A percentile compares a stretch with the other conserved stretches of the same genome.
Conservation (phyloP, 2,113 vertebrate species). For the Oostethus manadensis region DNA sequence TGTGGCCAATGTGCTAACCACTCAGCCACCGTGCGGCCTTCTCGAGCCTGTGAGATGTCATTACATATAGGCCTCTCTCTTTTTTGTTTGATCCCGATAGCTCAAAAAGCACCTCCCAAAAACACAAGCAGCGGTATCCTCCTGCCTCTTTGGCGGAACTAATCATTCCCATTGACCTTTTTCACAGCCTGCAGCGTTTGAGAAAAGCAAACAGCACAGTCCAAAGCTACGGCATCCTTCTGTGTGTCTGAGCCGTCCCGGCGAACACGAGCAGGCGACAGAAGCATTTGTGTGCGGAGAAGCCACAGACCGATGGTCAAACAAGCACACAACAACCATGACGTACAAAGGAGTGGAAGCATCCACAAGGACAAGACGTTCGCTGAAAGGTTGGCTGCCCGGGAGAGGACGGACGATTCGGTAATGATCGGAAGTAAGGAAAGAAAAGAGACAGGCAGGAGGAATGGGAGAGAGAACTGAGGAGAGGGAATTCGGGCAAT, state of each 20-base stretch:
- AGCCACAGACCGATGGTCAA: constrained; percentile 41
- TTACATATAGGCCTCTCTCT: no score
- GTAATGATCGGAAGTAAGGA: constrained; percentile 4
- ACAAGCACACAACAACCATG: constrained; percentile 40
- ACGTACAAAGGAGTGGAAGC: constrained; percentile 44
- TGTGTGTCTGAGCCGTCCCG: not conserved
- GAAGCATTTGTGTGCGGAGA: constrained; percentile 58
- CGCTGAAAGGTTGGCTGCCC: constrained; percentile 34
- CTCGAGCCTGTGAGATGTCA: no score
- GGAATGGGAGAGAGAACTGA: constrained; percentile 47
- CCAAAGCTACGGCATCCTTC: not conserved
- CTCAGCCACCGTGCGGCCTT: no score
- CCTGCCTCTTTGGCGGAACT: not conserved
- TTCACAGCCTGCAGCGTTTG: not conserved
- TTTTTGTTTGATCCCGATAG: not conserved
- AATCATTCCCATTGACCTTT: not conserved
- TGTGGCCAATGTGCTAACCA: no score
- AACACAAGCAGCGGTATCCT: no score
- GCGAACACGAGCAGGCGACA: constrained; percentile 30
- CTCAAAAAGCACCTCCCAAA: not conserved
- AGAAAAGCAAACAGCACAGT: not conserved
- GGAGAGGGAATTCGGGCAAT: constrained; percentile 80
- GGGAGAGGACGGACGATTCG: constrained; percentile 23
- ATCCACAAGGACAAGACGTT: constrained; percentile 35
- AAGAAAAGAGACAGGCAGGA: constrained; percentile 11